Conservation (phyloP, 2,113 vertebrate species). For the Tiliqua scincoides region DNA sequence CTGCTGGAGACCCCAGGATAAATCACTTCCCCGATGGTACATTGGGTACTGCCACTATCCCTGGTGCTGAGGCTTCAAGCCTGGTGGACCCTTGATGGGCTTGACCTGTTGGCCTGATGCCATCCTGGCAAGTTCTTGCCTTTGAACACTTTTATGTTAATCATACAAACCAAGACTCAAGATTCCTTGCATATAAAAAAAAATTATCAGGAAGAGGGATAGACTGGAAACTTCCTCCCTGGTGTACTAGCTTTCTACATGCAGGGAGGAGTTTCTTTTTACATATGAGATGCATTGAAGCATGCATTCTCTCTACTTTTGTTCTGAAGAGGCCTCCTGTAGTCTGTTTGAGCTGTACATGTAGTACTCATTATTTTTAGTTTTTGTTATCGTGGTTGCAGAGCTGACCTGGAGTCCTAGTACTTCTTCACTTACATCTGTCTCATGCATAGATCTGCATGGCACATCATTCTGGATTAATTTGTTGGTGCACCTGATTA, state of each 20-base stretch:
- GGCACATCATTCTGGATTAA: not conserved
- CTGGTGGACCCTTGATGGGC: no score
- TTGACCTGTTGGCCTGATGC: no score
- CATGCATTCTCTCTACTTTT: not conserved
- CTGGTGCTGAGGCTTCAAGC: no score
- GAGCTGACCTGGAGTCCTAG: not conserved
- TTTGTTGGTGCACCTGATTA: no score
- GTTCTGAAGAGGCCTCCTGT: not conserved
- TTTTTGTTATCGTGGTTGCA: not conserved
- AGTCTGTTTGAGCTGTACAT: not conserved
- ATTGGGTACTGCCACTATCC: no score
- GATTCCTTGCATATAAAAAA: no score
- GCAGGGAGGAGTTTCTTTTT: not conserved
- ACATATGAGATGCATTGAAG: not conserved
- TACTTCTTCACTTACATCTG: not conserved
- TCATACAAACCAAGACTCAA: no score
- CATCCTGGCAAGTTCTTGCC: no score
- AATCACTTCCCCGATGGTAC: no score
- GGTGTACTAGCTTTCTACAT: not conserved
- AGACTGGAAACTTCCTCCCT: not conserved
- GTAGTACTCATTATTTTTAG: not conserved
- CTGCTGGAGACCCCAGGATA: no score
- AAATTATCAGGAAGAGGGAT: not conserved
- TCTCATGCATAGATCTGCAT: not conserved
- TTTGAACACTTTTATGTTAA: no score